phyloP scores from a whole-genome alignment of 2,113 vertebrate species.

The Sciurus niger region DNA sequence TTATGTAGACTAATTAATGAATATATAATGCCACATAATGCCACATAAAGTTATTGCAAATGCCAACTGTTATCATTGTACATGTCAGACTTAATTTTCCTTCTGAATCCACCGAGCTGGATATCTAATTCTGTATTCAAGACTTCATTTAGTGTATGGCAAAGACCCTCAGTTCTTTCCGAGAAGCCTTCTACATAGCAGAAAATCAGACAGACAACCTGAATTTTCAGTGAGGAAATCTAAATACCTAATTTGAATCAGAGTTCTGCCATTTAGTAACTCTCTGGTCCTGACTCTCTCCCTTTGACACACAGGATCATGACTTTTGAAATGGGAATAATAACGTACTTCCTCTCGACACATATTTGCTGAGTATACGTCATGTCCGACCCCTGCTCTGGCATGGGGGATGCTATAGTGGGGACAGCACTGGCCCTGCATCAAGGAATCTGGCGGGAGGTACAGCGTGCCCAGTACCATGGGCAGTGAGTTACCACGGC shows the following conservation, averaged over 20 bases:
- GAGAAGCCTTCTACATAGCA: neutral
- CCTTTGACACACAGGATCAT: neutral
- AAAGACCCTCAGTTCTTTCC: neutral
- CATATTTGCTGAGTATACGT: neutral
- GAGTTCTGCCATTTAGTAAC: neutral
- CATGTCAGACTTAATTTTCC: slow-evolving; percentile 64
- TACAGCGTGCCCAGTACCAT: neutral
- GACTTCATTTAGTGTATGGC: neutral
- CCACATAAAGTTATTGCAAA: slow-evolving; percentile 73
- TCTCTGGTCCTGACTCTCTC: neutral
- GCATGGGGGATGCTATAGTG: neutral
- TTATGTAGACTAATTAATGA: slow-evolving; percentile 81
- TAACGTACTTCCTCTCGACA: neutral
- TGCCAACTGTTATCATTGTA: slow-evolving; percentile 71
- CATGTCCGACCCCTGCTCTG: neutral
- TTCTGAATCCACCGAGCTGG: slow-evolving; percentile 7
- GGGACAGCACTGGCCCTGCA: neutral
- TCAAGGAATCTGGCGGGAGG: neutral
- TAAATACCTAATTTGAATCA: neutral
- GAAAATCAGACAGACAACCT: neutral
- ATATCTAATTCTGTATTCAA: slow-evolving; percentile 19
- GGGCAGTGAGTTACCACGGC: neutral
- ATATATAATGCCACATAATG: slow-evolving; percentile 69
- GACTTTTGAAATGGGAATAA: slow-evolving; percentile 3
- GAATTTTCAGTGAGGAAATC: neutral